A percentile compares a stretch with the other conserved stretches of the same genome.
Evolutionary conservation across 1,140 invertebrate genomes (phyloP).

Genomic region (Drosophila funebris): DNA sequence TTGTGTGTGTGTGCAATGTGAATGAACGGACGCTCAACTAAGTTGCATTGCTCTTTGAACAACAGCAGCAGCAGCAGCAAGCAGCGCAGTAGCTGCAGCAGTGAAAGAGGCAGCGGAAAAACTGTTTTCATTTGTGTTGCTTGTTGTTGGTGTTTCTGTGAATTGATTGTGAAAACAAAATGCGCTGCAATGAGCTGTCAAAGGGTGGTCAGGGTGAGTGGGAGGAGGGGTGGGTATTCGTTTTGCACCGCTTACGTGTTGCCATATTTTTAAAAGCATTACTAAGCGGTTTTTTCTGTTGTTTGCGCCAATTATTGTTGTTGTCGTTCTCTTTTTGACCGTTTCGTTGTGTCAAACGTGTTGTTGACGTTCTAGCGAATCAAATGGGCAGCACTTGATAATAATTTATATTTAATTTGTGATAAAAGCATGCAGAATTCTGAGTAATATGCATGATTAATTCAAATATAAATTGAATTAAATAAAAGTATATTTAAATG

Average conservation of each 20-base stretch:
- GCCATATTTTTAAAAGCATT: slow-evolving; percentile 82
- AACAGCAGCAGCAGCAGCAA: slow-evolving; percentile 12
- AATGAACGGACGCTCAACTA: slow-evolving; percentile 68
- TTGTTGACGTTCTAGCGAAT: slow-evolving; percentile 54
- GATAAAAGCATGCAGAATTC: slow-evolving; percentile 55
- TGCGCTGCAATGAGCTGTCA: slow-evolving; percentile 44
- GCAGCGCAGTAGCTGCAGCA: neutral
- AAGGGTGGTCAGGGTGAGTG: slow-evolving; percentile 1
- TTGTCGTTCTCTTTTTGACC: slow-evolving; percentile 5
- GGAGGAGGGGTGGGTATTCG: neutral
- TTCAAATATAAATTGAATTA: neutral
- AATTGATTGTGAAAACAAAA: slow-evolving; percentile 73
- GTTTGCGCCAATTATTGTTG: slow-evolving; percentile 48
- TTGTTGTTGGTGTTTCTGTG: slow-evolving; percentile 31
- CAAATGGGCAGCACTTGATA: slow-evolving; percentile 65
- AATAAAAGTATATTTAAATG: neutral
- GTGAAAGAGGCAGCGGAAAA: slow-evolving; percentile 37
- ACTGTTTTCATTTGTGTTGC: slow-evolving; percentile 49
- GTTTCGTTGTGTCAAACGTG: slow-evolving; percentile 26
- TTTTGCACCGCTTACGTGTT: slow-evolving; percentile 74
- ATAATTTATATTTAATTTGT: slow-evolving; percentile 72
- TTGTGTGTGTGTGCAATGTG: slow-evolving; percentile 56
- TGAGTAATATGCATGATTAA: slow-evolving; percentile 18
- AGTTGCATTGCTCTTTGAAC: slow-evolving; percentile 56
- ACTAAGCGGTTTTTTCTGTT: slow-evolving; percentile 73